phyloP scores from a whole-genome alignment of 2,888 invertebrate species.

The Sminthurides aquaticus region DNA sequence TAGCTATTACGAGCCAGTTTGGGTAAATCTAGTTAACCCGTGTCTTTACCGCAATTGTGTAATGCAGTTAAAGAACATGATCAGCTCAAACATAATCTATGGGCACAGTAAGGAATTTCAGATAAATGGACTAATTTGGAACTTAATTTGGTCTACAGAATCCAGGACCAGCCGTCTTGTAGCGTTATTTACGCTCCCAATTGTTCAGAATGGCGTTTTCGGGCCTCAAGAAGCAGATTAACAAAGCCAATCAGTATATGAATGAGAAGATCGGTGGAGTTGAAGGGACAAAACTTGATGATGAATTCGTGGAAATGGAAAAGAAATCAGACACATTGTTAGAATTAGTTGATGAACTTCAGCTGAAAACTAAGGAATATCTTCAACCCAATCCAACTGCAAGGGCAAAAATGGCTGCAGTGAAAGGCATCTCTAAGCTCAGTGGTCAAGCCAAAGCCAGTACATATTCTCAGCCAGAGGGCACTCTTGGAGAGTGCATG shows the following conservation, averaged over 20 bases:
- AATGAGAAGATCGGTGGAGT: conserved; percentile 99
- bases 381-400: conserved; percentile 98
- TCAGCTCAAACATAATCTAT: no score
- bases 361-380: conserved; percentile 91
- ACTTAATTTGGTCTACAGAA: no score
- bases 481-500: conserved; percentile 95
- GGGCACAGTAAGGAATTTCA: no score
- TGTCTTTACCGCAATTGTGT: no score
- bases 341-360: conserved; percentile 92
- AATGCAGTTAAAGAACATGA: no score
- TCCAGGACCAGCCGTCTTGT: no score
- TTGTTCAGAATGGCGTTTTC: conserved; percentile 82
- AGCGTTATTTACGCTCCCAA: no score
- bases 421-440: conserved; percentile 90
- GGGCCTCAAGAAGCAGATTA: conserved; percentile 97
- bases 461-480: conserved; percentile 98
- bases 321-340: conserved; percentile 98
- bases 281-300: conserved; percentile 96
- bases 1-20: no score
- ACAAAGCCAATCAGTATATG: conserved; percentile 99
- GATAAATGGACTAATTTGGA: no score
- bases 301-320: conserved; percentile 99
- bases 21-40: no score
- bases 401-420: conserved; percentile 90
- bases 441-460: conserved; percentile 90